These are phyloP conservation scores for Lampris incognitus DNA, from an alignment of 2,113 vertebrate species.

Conservation along the genomic window DNA sequence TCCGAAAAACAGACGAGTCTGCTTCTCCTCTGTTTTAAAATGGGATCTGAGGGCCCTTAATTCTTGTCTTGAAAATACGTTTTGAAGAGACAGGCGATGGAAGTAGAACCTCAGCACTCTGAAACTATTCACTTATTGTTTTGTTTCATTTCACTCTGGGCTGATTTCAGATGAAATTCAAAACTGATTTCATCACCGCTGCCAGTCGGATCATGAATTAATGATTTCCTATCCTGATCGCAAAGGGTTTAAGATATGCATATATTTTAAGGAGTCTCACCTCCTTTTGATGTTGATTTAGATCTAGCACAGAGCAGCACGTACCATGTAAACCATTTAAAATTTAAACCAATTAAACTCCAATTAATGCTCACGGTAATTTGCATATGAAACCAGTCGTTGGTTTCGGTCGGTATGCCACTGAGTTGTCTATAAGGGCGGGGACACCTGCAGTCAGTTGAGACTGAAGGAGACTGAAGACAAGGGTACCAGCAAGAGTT, in stretches of 20 bases:
- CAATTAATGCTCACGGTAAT: too few species aligned
- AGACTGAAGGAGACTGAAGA: too few species aligned
- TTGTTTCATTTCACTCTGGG: background rate
- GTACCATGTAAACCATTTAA: too few species aligned
- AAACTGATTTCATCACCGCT: background rate
- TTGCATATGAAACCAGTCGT: too few species aligned
- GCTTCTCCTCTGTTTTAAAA: constrained; percentile 63
- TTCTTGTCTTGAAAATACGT: constrained; percentile 52
- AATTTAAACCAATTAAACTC: too few species aligned
- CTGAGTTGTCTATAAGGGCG: too few species aligned
- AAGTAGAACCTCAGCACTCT: constrained; percentile 14
- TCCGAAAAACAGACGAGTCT: constrained; percentile 66
- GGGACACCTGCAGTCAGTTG: too few species aligned
- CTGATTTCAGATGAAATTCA: constrained; percentile 8
- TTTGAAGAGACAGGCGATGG: constrained; percentile 44
- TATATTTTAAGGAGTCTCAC: background rate
- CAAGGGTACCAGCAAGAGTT: too few species aligned
- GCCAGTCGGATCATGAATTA: background rate
- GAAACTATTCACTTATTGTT: background rate
- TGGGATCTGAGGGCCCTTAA: constrained; percentile 63
- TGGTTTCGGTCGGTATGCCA: too few species aligned
- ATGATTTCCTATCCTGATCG: background rate
- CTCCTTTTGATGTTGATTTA: background rate
- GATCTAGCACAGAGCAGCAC: too few species aligned
- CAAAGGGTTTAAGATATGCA: background rate